Percentiles rank a stretch among this genome's conserved stretches.
Conservation (phyloP, 2,797 vertebrate species). For the Gadopsis bispinosus region DNA sequence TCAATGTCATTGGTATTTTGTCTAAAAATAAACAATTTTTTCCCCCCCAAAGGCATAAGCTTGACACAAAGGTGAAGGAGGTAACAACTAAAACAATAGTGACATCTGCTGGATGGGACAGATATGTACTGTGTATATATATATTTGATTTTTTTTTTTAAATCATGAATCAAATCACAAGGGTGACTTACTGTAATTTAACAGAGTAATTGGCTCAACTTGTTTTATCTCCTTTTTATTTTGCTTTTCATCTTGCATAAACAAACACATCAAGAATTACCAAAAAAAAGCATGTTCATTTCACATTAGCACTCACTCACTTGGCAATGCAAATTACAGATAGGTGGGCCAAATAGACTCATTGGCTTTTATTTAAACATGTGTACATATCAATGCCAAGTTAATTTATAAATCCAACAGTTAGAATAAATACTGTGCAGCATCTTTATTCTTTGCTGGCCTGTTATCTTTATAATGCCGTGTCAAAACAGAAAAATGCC, state of each 20-base stretch:
- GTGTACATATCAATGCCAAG: constrained; percentile 28
- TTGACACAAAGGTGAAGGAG: not conserved
- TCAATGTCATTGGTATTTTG: not conserved
- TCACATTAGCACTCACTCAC: constrained; percentile 59
- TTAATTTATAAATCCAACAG: constrained; percentile 20
- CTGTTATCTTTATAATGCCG: constrained; percentile 43
- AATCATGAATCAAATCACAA: not conserved
- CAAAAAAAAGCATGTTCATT: constrained; percentile 54
- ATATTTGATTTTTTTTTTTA: not conserved
- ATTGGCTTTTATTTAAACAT: constrained; percentile 12
- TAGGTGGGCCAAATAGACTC: constrained; percentile 20
- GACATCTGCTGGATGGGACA: constrained; percentile 64
- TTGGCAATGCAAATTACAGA: constrained; percentile 44
- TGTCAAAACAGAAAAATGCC: constrained; percentile 39
- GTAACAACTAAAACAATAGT: constrained; percentile 26
- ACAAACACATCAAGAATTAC: constrained; percentile 68
- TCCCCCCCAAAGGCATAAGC: not conserved
- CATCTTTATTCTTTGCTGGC: constrained; percentile 26
- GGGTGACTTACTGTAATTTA: not conserved
- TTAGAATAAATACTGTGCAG: constrained; percentile 52
- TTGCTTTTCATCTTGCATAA: constrained; percentile 54
- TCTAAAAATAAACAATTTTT: not conserved
- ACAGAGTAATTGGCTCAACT: not conserved
- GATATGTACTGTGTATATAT: not conserved
- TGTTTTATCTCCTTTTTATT: constrained; percentile 48